Evolutionary conservation across 2,113 vertebrate species (phyloP).

Genomic region (Pollachius pollachius): DNA sequence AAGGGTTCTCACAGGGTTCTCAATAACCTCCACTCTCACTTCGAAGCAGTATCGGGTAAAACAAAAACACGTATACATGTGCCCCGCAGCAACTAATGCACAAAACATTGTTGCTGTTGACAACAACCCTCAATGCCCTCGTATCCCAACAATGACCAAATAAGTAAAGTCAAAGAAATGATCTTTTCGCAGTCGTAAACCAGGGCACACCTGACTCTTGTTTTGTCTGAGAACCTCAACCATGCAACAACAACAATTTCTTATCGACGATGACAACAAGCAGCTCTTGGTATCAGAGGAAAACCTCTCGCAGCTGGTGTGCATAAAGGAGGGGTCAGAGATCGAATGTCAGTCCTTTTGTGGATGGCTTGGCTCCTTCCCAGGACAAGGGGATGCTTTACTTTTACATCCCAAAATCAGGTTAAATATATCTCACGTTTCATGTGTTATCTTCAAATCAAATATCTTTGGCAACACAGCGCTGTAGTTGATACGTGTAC

Average conservation of each 20-base stretch:
- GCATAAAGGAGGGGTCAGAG: too few species aligned
- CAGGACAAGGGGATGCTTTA: not conserved
- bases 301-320: too few species aligned
- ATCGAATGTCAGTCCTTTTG: too few species aligned
- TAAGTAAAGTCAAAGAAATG: not conserved
- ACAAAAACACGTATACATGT: too few species aligned
- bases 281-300: too few species aligned
- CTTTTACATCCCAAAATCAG: not conserved
- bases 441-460: not conserved
- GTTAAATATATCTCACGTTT: not conserved
- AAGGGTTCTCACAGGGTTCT: too few species aligned
- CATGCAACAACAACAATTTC: not conserved
- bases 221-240: not conserved
- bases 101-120: not conserved
- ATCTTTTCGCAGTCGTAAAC: too few species aligned
- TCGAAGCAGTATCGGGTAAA: too few species aligned
- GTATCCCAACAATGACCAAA: not conserved
- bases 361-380: too few species aligned
- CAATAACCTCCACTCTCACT: too few species aligned
- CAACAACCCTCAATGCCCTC: not conserved
- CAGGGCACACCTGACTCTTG: not conserved
- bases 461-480: not conserved
- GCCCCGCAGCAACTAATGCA: not conserved
- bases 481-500: too few species aligned
- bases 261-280: too few species aligned